Evolutionary conservation across 2,797 vertebrate species (phyloP).

Genomic region (Tenualosa ilisha): DNA sequence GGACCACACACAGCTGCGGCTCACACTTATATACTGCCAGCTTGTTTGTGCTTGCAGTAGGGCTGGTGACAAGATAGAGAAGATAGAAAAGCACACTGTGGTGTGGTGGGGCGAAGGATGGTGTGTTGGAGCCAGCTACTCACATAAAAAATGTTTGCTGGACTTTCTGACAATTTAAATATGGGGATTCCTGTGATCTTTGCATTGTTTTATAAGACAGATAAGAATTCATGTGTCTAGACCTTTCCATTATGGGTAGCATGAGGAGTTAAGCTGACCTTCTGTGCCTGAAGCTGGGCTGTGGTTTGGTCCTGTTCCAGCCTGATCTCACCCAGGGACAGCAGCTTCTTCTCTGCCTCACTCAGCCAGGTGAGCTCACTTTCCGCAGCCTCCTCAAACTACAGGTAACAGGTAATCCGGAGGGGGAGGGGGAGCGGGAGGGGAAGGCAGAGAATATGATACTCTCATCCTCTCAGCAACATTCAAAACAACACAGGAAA

Average conservation of each 20-base stretch:
- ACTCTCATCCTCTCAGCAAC: neutral
- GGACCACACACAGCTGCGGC: constrained; percentile 22
- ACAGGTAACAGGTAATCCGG: constrained; percentile 37
- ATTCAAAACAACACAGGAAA: constrained; percentile 9
- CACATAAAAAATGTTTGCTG: too few relatives aligned
- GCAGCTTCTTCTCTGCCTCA: constrained; percentile 87
- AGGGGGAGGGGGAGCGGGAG: neutral
- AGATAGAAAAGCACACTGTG: neutral
- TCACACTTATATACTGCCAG: constrained; percentile 47
- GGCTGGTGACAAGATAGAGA: constrained; percentile 34
- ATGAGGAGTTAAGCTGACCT: constrained; percentile 77
- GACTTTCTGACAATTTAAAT: too few relatives aligned
- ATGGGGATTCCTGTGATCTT: too few relatives aligned
- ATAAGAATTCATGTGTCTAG: too few relatives aligned
- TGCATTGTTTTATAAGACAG: too few relatives aligned
- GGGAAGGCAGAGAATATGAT: neutral
- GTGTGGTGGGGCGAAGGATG: neutral
- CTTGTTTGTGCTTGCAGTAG: constrained; percentile 31
- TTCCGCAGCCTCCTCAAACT: constrained; percentile 95
- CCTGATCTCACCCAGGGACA: constrained; percentile 86
- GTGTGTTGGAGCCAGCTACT: too few relatives aligned
- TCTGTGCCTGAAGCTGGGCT: constrained; percentile 94
- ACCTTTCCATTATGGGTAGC: too few relatives aligned
- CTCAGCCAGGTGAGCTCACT: constrained; percentile 88
- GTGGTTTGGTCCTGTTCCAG: constrained; percentile 93